Evolutionary conservation across 2,113 vertebrate species (phyloP).

Genomic region (Melierax canorus): DNA sequence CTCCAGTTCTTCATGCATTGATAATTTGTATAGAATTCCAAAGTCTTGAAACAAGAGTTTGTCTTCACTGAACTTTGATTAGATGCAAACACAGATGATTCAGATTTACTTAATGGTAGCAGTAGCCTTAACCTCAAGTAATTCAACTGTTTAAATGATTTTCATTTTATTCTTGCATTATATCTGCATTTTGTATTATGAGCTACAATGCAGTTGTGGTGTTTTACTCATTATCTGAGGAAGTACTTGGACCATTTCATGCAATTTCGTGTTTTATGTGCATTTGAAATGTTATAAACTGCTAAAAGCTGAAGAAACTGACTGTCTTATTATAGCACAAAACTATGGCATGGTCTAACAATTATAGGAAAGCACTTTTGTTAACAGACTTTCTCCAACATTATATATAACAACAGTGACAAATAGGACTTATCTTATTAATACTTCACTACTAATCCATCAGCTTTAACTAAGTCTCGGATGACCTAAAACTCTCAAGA

Average conservation of each 20-base stretch:
- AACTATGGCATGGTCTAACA: not conserved
- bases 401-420: not conserved
- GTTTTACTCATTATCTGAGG: constrained; percentile 12
- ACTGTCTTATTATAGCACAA: not conserved
- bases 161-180: not conserved
- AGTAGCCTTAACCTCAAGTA: not conserved
- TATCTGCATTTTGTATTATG: not conserved
- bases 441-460: constrained; percentile 38
- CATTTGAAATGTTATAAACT: not conserved
- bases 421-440: constrained; percentile 37
- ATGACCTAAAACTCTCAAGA: constrained; percentile 17
- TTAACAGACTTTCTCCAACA: not conserved
- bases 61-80: not conserved
- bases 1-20: not conserved
- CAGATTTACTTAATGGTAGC: not conserved
- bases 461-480: constrained; percentile 15
- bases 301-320: not conserved
- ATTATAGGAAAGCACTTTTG: not conserved
- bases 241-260: not conserved
- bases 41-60: not conserved
- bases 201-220: not conserved
- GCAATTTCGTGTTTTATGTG: not conserved
- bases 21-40: not conserved
- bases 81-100: not conserved
- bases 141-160: not conserved